Evolutionary conservation across 92 coral and sea anemone genomes (phyloP).

Genomic region (Porites rus): DNA sequence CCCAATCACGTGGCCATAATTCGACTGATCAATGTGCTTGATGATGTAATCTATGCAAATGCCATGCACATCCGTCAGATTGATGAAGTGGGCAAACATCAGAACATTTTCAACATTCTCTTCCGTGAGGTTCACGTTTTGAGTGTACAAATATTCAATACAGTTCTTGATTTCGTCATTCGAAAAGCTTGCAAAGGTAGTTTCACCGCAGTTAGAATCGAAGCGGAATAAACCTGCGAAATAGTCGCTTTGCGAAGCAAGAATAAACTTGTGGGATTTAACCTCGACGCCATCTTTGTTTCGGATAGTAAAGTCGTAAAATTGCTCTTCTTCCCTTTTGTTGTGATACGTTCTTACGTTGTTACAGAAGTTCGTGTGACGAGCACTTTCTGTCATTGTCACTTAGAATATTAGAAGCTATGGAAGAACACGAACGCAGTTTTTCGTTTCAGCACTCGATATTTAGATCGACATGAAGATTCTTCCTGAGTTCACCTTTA

Average conservation of each 20-base stretch:
- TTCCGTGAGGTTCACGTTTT: neutral
- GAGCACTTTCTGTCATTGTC: neutral
- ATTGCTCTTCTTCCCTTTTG: slow-evolving; percentile 3
- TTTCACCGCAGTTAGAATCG: neutral
- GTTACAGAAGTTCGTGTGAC: slow-evolving; percentile 9
- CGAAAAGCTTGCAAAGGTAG: slow-evolving; percentile 4
- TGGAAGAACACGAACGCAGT: too few relatives aligned
- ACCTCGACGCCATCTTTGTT: neutral
- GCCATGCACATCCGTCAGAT: neutral
- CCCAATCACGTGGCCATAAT: neutral
- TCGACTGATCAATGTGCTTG: too few relatives aligned
- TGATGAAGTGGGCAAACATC: neutral
- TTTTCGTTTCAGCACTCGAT: too few relatives aligned
- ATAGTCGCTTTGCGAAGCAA: slow-evolving; percentile 24
- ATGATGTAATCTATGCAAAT: neutral
- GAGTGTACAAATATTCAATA: slow-evolving; percentile 4
- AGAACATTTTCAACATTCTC: slow-evolving; percentile 5
- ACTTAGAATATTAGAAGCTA: neutral
- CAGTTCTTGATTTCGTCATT: slow-evolving; percentile 9
- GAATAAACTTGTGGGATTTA: slow-evolving; percentile 10
- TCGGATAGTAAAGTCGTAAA: slow-evolving; percentile 24
- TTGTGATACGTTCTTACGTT: slow-evolving; percentile 4
- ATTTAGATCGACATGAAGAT: too few relatives aligned
- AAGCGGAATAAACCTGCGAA: slow-evolving; percentile 15
- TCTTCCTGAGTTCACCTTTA: too few relatives aligned